A percentile compares a stretch with the other conserved stretches of the same genome.
Evolutionary conservation across 1,140 invertebrate species (phyloP).

Genomic region (Nixonia krombeini): DNA sequence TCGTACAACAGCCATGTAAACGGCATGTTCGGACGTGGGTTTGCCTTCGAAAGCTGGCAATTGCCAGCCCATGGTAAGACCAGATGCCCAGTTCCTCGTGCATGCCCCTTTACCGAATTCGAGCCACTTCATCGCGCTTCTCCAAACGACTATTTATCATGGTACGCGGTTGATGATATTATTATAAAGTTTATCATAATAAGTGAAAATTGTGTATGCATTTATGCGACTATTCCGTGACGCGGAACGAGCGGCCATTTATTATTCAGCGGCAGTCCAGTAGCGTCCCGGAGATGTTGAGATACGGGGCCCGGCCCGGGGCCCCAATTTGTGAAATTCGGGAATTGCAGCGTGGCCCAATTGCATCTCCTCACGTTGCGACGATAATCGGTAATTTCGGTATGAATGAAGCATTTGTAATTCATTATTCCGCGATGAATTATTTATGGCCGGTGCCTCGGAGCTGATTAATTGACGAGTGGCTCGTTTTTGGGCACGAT

Average conservation of each 20-base stretch:
- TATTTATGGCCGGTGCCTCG: background rate
- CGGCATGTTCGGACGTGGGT: too few relatives aligned
- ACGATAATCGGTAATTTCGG: conserved; percentile 1
- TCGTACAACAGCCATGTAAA: too few relatives aligned
- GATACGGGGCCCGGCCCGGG: background rate
- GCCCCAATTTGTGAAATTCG: background rate
- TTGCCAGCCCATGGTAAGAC: too few relatives aligned
- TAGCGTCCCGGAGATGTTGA: background rate
- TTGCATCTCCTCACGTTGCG: background rate
- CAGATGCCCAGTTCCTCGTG: too few relatives aligned
- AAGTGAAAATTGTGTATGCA: background rate
- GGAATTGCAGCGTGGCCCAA: background rate
- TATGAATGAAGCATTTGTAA: conserved; percentile 2
- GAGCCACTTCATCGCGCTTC: too few relatives aligned
- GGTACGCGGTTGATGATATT: background rate
- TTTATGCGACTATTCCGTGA: background rate
- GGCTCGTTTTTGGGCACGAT: background rate
- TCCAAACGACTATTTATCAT: background rate
- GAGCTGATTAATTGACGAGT: conserved; percentile 4
- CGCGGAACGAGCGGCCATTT: background rate
- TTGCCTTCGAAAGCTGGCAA: too few relatives aligned
- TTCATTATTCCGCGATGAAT: conserved; percentile 5
- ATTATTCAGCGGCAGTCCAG: background rate
- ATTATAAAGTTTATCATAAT: conserved; percentile 1
- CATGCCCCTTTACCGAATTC: too few relatives aligned